Evolutionary conservation across 2,797 vertebrate genomes (phyloP).

Genomic region (Gymnoscopelus microlampas): DNA sequence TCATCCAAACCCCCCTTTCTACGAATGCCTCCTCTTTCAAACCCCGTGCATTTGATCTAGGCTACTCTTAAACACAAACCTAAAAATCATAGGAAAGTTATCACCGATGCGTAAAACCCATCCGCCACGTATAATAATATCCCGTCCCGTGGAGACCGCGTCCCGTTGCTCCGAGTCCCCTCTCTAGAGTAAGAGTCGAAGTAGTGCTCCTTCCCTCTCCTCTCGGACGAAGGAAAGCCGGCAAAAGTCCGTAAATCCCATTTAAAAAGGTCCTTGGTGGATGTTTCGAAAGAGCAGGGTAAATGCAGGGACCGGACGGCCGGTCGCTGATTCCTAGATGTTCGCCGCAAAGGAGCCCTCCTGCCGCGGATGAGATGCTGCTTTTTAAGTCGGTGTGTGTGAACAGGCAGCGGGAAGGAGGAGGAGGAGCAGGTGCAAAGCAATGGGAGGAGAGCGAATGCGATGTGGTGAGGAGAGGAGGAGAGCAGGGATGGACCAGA

Average conservation of each 20-base stretch:
- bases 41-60: background rate
- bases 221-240: conserved; percentile 43
- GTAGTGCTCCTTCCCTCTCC: no score
- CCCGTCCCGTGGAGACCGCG: no score
- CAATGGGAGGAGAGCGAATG: conserved; percentile 21
- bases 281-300: conserved; percentile 7
- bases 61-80: background rate
- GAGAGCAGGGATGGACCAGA: conserved; percentile 43
- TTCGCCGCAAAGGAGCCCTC: conserved; percentile 54
- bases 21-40: background rate
- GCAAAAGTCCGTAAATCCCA: conserved; percentile 52
- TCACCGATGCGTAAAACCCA: no score
- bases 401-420: conserved; percentile 41
- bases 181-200: no score
- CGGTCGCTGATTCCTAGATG: conserved; percentile 19
- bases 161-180: no score
- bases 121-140: no score
- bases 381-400: conserved; percentile 55
- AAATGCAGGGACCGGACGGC: conserved; percentile 7
- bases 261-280: conserved; percentile 12
- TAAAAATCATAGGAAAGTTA: background rate
- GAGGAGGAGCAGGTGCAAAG: conserved; percentile 72
- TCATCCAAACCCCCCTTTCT: background rate
- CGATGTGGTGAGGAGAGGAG: conserved; percentile 7
- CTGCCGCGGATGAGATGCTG: conserved; percentile 51